phyloP scores from a whole-genome alignment of 2,888 invertebrate genomes.

The Parnassius smintheus region DNA sequence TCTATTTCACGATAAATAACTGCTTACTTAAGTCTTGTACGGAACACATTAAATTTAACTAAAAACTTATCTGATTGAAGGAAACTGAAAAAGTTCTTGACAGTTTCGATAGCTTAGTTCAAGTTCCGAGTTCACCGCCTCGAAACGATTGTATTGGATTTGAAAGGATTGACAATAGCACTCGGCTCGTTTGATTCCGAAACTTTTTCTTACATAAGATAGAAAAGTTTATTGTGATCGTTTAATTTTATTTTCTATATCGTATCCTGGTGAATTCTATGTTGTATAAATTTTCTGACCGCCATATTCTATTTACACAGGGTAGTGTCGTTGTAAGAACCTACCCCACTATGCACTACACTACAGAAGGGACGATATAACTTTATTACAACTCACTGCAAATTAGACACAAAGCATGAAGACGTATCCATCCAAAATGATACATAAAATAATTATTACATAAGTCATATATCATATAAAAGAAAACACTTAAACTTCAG shows the following conservation, averaged over 20 bases:
- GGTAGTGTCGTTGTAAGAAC: too few relatives aligned
- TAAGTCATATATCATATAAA: too few relatives aligned
- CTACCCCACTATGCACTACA: too few relatives aligned
- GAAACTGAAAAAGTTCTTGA: conserved; percentile 24
- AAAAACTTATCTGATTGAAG: conserved; percentile 21
- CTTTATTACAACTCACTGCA: too few relatives aligned
- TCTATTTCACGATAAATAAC: not conserved
- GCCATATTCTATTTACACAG: too few relatives aligned
- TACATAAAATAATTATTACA: too few relatives aligned
- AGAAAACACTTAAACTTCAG: too few relatives aligned
- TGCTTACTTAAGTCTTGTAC: conserved; percentile 6
- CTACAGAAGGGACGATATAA: too few relatives aligned
- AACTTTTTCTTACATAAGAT: conserved; percentile 18
- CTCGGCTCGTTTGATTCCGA: conserved; percentile 15
- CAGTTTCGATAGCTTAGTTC: conserved; percentile 15
- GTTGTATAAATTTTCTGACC: too few relatives aligned
- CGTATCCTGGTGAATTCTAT: too few relatives aligned
- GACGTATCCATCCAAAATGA: too few relatives aligned
- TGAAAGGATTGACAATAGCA: conserved; percentile 18
- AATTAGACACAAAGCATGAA: too few relatives aligned
- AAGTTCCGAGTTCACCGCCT: conserved; percentile 21
- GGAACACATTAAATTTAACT: conserved; percentile 21
- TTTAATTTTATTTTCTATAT: not conserved
- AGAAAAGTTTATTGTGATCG: not conserved
- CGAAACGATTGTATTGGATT: conserved; percentile 26